These are phyloP conservation scores for Perca schrenkii DNA, from an alignment of 2,113 vertebrate species.

Conservation along the genomic window DNA sequence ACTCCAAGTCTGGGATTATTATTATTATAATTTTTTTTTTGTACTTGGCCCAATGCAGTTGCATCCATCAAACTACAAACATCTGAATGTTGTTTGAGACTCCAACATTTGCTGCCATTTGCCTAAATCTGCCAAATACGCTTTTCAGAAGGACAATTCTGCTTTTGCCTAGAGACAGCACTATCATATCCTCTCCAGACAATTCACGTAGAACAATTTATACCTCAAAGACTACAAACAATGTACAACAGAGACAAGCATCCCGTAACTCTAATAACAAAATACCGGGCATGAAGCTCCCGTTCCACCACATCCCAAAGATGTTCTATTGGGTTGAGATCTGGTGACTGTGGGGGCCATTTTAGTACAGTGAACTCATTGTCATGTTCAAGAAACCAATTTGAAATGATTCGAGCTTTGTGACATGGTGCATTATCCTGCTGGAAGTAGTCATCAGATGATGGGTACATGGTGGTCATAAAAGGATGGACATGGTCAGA, in stretches of 20 bases:
- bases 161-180: neutral
- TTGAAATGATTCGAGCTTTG: too few species aligned
- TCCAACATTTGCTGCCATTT: neutral
- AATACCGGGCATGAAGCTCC: too few species aligned
- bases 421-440: too few species aligned
- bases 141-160: neutral
- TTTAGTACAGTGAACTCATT: too few species aligned
- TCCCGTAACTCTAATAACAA: neutral
- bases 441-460: too few species aligned
- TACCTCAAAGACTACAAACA: neutral
- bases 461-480: too few species aligned
- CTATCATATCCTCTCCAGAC: neutral
- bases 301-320: too few species aligned
- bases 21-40: neutral
- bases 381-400: too few species aligned
- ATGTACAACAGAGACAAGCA: neutral
- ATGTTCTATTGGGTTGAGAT: too few species aligned
- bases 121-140: neutral
- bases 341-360: too few species aligned
- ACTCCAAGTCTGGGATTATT: neutral
- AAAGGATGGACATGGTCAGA: too few species aligned
- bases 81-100: neutral
- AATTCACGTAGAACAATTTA: neutral
- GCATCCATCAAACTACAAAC: neutral
- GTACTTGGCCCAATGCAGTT: neutral